These are phyloP conservation scores for Epinephelus fuscoguttatus DNA, from an alignment of 2,113 vertebrate genomes.

Conservation along the genomic window DNA sequence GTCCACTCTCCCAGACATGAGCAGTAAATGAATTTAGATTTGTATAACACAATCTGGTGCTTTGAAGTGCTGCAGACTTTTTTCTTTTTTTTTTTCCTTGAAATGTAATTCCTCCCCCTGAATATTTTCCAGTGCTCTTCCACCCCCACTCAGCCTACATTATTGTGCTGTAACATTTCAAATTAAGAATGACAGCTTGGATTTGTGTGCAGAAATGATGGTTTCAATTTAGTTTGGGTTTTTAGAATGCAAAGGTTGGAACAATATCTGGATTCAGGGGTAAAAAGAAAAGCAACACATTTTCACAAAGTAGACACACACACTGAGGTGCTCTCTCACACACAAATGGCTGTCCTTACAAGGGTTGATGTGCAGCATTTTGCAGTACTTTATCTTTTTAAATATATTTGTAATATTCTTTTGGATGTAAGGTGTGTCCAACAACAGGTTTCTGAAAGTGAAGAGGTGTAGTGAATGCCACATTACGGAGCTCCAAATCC, in stretches of 20 bases:
- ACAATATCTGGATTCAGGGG: conserved; percentile 15
- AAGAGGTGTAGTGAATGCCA: no score
- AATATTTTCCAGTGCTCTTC: conserved; percentile 42
- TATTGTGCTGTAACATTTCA: conserved; percentile 27
- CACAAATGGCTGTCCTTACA: no score
- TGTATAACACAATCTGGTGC: conserved; percentile 38
- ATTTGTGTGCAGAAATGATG: conserved; percentile 5
- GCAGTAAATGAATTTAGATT: conserved; percentile 41
- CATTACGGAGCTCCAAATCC: no score
- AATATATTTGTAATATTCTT: no score
- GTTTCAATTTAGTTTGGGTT: conserved; percentile 4
- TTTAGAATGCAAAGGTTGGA: conserved; percentile 1
- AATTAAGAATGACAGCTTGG: conserved; percentile 55
- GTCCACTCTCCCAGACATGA: conserved; percentile 24
- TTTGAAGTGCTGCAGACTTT: conserved; percentile 44
- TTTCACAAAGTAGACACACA: not conserved
- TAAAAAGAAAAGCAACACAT: not conserved
- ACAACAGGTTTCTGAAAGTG: no score
- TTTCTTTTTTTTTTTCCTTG: not conserved
- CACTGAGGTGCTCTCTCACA: not conserved
- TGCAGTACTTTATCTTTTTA: no score
- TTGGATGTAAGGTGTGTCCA: no score
- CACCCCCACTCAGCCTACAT: conserved; percentile 26
- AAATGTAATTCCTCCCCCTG: conserved; percentile 41
- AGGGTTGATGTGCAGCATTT: no score